Evolutionary conservation across 2,888 invertebrate genomes (phyloP).

Genomic region (Pterostichus niger): DNA sequence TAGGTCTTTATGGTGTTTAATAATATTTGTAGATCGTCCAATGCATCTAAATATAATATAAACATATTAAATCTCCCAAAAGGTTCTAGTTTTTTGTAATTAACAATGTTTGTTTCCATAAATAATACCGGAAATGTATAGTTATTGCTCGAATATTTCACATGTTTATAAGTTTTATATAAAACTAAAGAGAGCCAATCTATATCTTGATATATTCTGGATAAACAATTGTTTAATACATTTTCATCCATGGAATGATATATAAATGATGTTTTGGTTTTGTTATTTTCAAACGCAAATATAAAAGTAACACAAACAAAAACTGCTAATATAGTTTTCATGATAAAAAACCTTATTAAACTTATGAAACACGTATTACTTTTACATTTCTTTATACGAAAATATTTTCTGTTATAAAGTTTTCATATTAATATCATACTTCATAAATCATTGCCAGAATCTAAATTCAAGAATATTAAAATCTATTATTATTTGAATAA

Average conservation of each 20-base stretch:
- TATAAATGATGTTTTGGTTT: not conserved
- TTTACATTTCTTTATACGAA: not conserved
- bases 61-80: constrained; percentile 23
- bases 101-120: constrained; percentile 2
- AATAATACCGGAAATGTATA: constrained; percentile 12
- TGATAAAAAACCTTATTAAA: not conserved
- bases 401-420: too few species aligned
- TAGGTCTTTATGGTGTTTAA: not conserved
- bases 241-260: not conserved
- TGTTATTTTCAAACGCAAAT: not conserved
- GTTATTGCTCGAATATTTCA: not conserved
- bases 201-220: constrained; percentile 5
- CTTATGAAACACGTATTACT: not conserved
- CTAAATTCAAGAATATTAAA: constrained; percentile 1
- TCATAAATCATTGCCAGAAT: constrained; percentile 4
- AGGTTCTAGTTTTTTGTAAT: not conserved
- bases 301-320: not conserved
- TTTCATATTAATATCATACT: not conserved
- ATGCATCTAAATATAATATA: constrained; percentile 2
- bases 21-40: constrained; percentile 17
- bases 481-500: constrained; percentile 7
- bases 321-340: not conserved
- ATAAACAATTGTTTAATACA: not conserved
- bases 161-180: not conserved
- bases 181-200: not conserved